These are phyloP conservation scores for Apteryx owenii DNA, from an alignment of 2,113 vertebrate species.

Conservation along the genomic window DNA sequence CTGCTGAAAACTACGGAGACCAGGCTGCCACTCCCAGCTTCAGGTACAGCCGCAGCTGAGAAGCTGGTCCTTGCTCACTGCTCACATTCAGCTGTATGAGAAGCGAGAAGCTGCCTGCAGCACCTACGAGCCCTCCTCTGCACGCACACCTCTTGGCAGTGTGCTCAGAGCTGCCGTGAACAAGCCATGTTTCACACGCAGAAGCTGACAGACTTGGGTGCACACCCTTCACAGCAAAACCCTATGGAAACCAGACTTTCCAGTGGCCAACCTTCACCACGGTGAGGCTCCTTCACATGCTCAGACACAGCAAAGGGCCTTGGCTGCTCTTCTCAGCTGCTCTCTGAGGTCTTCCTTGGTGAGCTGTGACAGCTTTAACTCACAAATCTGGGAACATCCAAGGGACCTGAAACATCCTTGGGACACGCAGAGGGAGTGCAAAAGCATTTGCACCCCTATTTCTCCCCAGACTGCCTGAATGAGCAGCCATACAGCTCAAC, in stretches of 20 bases:
- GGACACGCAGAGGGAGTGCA: background rate
- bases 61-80: too few relatives aligned
- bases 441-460: background rate
- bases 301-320: background rate
- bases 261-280: background rate
- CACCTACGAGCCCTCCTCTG: background rate
- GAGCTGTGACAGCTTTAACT: background rate
- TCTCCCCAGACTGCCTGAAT: fast-evolving
- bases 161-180: background rate
- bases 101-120: background rate
- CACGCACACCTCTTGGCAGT: background rate
- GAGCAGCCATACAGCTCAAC: background rate
- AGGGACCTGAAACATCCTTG: background rate
- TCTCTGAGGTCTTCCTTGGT: background rate
- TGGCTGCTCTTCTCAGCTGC: background rate
- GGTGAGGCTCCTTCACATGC: background rate
- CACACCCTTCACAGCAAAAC: background rate
- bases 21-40: background rate
- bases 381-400: background rate
- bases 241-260: background rate
- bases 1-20: background rate
- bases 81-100: too few relatives aligned
- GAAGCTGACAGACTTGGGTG: background rate
- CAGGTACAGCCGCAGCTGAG: too few relatives aligned
- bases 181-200: background rate